Evolutionary conservation across 2,797 vertebrate species (phyloP).

Genomic region (Sebastes hubbsi): DNA sequence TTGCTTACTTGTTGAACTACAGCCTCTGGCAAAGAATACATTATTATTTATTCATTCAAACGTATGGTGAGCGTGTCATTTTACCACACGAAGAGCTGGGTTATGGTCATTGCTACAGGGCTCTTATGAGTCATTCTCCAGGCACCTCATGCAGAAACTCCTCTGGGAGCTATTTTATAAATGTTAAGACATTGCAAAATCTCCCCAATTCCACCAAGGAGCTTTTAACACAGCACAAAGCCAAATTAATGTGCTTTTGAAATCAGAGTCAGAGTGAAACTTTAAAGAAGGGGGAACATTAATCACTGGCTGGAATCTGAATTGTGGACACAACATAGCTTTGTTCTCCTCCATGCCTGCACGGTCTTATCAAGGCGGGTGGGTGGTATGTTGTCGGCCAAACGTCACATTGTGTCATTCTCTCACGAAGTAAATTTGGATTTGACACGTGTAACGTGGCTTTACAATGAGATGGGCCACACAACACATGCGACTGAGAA

Average conservation of each 20-base stretch:
- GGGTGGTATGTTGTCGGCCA: slow-evolving; percentile 30
- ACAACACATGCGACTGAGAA: slow-evolving; percentile 5
- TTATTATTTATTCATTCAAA: neutral
- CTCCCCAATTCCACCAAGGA: slow-evolving; percentile 29
- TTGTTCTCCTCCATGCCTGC: slow-evolving; percentile 49
- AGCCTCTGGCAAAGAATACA: neutral
- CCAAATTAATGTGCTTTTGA: slow-evolving; percentile 67
- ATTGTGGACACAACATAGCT: slow-evolving; percentile 50
- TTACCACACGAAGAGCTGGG: neutral
- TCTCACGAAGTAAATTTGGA: slow-evolving; percentile 40
- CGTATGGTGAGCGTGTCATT: neutral
- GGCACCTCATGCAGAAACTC: slow-evolving; percentile 10
- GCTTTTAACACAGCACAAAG: slow-evolving; percentile 46
- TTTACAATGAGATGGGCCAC: neutral
- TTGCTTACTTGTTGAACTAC: neutral
- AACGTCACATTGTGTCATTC: slow-evolving; percentile 15
- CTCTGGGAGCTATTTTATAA: slow-evolving; percentile 33
- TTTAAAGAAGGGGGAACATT: slow-evolving; percentile 69
- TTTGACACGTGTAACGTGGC: slow-evolving; percentile 19
- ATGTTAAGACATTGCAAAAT: slow-evolving; percentile 38
- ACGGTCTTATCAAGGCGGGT: slow-evolving; percentile 11
- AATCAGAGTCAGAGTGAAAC: slow-evolving; percentile 53
- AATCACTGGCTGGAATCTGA: slow-evolving; percentile 64
- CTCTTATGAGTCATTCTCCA: neutral
- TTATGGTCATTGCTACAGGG: neutral